Conservation (phyloP, 2,113 vertebrate species). For the Planiliza haematocheilus region DNA sequence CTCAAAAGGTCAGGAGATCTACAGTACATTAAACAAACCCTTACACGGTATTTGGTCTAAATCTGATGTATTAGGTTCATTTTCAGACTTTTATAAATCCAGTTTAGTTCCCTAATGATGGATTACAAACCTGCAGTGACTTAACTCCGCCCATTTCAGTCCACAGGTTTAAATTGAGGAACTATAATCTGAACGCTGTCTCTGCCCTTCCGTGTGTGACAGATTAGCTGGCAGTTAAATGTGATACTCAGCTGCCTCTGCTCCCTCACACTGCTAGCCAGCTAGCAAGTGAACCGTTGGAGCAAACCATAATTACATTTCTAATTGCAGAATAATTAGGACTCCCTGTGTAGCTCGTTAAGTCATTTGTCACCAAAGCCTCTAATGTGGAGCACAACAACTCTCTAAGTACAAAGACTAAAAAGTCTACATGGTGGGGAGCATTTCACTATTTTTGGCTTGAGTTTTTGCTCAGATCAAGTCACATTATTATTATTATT, state of each 20-base stretch:
- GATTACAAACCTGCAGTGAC: slow-evolving; percentile 8
- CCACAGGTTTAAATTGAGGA: not conserved
- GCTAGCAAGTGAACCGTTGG: slow-evolving; percentile 53
- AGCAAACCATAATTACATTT: slow-evolving; percentile 81
- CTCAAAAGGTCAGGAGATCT: too few species aligned
- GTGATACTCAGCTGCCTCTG: slow-evolving; percentile 51
- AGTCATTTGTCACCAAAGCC: slow-evolving; percentile 80
- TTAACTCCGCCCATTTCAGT: not conserved
- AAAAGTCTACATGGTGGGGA: slow-evolving; percentile 54
- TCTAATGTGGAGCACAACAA: slow-evolving; percentile 78
- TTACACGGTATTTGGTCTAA: too few species aligned
- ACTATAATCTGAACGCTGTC: slow-evolving; percentile 24
- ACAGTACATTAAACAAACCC: too few species aligned
- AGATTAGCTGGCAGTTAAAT: slow-evolving; percentile 61
- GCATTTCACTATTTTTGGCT: slow-evolving; percentile 39
- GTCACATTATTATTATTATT: not conserved
- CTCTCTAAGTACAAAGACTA: slow-evolving; percentile 75
- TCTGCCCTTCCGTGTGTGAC: slow-evolving; percentile 57
- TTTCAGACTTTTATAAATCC: not conserved
- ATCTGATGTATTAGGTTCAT: not conserved
- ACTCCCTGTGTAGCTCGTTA: slow-evolving; percentile 79
- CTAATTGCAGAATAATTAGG: slow-evolving; percentile 84
- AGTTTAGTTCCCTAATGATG: not conserved
- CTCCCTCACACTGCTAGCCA: slow-evolving; percentile 58
- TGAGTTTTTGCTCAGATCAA: not conserved